Evolutionary conservation across 1,140 invertebrate genomes (phyloP), one percentile per base, ranked within the genome.

Genomic region (Papilio machaon): DNA sequence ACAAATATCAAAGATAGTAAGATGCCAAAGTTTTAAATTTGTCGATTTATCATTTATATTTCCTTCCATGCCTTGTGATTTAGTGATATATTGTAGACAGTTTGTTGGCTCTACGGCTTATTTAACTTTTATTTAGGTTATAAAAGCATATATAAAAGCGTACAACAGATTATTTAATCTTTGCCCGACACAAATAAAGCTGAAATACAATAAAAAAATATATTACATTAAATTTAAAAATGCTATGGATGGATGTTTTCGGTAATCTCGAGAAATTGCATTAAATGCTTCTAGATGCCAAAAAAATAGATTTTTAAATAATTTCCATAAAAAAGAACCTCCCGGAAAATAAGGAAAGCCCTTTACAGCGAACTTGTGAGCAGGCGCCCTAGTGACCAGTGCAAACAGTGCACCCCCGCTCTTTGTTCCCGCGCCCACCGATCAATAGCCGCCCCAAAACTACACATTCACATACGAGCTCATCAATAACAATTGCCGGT

Each of bases 401-500:
- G 74, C 82, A 82, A 80, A 82, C 83, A 81, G 79, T 81, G 73
- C 79, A 83, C 82, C 73, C 79, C 84, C 87, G 82, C 83, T 85
- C 88, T 90, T 90, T 91, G 89, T 91, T 91, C 86, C 85, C 81
- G 73, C 85, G 83, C 73, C 82, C 80, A 67, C 75, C 89, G 90
- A 91, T 91, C 90, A 90, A 91, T 91, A 91, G 86, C 83, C 84
- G 81, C 82, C 82, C 81, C 74, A 86, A 77, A 84, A 85, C 74
- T 76, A 73, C 58, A 64, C 46, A 79, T 76, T 46, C 60, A 79
- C 73, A 73, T 81, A 52, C 80, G 78, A 80, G 80, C 80, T 54
- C 58, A 52, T 70, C 78, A 81, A 73, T 67, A 73, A 47, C 82
- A 52, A 82, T 82, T 73, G 46, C 54, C 5, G 54, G 15, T 58